These are phyloP conservation scores for Ptychadena robeensis DNA, from an alignment of 2,797 vertebrate genomes.

Conservation along the genomic window DNA sequence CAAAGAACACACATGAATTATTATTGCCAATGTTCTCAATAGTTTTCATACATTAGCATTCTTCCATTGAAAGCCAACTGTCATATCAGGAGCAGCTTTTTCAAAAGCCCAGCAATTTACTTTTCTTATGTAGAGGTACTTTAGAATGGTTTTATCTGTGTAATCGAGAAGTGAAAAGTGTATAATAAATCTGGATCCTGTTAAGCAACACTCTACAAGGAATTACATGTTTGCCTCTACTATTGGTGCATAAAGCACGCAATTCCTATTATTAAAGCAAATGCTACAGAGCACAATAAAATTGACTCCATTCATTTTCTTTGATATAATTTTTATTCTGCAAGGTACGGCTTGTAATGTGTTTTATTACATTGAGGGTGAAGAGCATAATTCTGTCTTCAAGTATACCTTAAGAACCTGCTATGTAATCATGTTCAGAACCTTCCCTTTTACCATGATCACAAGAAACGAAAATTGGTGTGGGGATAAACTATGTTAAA, in stretches of 20 bases:
- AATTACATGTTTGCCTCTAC: conserved; percentile 48
- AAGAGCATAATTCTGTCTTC: conserved; percentile 52
- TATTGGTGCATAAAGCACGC: conserved; percentile 56
- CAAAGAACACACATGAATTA: not conserved
- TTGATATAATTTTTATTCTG: conserved; percentile 50
- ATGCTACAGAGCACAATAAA: conserved; percentile 51
- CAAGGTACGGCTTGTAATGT: conserved; percentile 55
- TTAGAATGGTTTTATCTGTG: conserved; percentile 34
- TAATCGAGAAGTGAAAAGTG: conserved; percentile 11
- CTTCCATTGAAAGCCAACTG: not conserved
- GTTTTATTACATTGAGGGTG: conserved; percentile 44
- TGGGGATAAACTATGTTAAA: conserved; percentile 9
- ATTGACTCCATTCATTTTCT: conserved; percentile 53
- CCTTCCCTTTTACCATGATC: conserved; percentile 11
- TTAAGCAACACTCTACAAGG: conserved; percentile 54
- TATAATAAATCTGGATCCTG: conserved; percentile 58
- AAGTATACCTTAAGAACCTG: conserved; percentile 38
- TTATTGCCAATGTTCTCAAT: not conserved
- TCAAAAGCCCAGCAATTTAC: not conserved
- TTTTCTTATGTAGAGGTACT: conserved; percentile 13
- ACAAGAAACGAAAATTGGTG: not conserved
- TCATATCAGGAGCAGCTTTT: conserved; percentile 9
- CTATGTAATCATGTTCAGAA: conserved; percentile 40
- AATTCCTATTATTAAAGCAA: conserved; percentile 56
- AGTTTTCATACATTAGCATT: not conserved